Base-by-base conservation (phyloP, 64 coral and sea anemone species). In the Acropora tenuis region DNA sequence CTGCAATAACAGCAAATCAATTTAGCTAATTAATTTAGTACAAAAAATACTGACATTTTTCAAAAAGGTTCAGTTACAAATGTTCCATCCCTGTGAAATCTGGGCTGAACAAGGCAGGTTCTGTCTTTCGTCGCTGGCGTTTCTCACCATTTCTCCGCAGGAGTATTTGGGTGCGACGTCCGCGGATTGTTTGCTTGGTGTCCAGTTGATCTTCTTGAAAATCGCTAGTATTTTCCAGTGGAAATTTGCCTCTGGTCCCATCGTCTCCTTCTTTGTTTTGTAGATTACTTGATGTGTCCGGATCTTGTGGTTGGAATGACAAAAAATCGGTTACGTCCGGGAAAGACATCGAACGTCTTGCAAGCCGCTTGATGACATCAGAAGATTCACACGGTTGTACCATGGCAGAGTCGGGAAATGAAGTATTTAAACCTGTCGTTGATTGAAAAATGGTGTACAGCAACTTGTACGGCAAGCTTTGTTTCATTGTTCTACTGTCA, bases 401-500 rank as follows among this genome's bases (percentile, higher is more conserved):
- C 43, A 71, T 48, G 61, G 43, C 82, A 46, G 18, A 43, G 17
- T 69, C 63, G 2, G 82, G 61, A 72, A 85, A 85, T 9, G 61
- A 45, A 2, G 42, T 17, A 1, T 15, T 15, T 18, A 48, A 5
- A 57, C 61, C 17, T 84, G 1, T 69, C 61, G 71, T 50, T 20
- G 63, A 18, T 17, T 16, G 63, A 17, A 8, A 81, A 65, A 90
- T 90, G 1, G 48, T 43, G 43, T 65, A 67, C 41, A 90, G 47
- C 4, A 44, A 40, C 19, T 73, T 48, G 68, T 17, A 90, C n/a
- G 89, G 78, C 40, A 90, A 48, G 3, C 20, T 47, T 7, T 82
- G 63, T 57, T 73, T 90, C 65, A 81, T 79, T 46, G 52, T 74
- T 1, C 82, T 48, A 3, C 65, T 77, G 58, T 90, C 89, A 4